Evolutionary conservation across 2,113 vertebrate species (phyloP), one percentile per base, ranked within the genome.

Genomic region (Aphelocoma coerulescens): DNA sequence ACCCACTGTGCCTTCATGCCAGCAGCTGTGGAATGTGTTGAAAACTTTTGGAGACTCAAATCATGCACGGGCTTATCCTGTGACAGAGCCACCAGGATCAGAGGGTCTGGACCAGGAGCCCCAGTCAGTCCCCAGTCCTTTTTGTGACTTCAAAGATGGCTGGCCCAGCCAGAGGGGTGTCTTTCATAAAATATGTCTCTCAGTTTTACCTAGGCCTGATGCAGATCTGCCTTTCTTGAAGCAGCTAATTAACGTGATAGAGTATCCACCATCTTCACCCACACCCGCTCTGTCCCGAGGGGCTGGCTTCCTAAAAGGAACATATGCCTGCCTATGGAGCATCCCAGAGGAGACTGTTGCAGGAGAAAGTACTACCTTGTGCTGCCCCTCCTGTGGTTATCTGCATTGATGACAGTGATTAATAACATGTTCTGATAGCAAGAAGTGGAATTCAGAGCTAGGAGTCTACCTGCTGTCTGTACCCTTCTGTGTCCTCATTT

Each of bases 1-100:
- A 49, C 35, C 15, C 0, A 0, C 63, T 20, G 3, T 0, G 0
- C 26, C 20, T 23, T 59, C 8, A 6, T n/a, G 37, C 1, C 2
- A 66, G 46, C 2, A 8, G 52, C 61, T 1, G 2, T 1, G 0
- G 16, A 66, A 88, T 23, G 33, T 41, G 44, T 39, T 83, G 71
- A 58, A 81, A 75, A 72, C 54, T 85, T 72, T 26, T 71, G 41
- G 11, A 75, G 71, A 55, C 16, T 37, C 33, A 68, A 43, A 37
- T 90, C 16, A 9, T 27, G 8, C 24, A 52, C 0, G 1, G 65
- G 5, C 21, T 78, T 58, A 21, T 19, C 3, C 0, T 22, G 21
- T 89, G 33, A 55, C 43, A 58, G 84, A 77, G 43, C 30, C 3
- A 3, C 15, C 1, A 9, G 57, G 55, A 78, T 61, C 57, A 88